These are phyloP conservation scores for Dendrolimus kikuchii DNA, from an alignment of 1,140 invertebrate genomes.

Conservation along the genomic window DNA sequence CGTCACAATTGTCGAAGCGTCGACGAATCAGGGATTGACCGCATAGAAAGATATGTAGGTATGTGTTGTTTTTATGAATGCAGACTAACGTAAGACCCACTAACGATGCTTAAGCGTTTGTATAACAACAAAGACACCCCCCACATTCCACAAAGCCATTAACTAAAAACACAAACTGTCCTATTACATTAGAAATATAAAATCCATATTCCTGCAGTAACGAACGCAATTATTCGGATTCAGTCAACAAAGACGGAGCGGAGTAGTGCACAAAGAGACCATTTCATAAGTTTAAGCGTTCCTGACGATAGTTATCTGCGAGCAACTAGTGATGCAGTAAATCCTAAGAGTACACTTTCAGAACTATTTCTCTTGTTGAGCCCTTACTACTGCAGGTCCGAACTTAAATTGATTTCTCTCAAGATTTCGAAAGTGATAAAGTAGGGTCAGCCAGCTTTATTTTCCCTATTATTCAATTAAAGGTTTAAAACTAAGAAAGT, in stretches of 20 bases:
- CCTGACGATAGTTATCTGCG: slow-evolving; percentile 57
- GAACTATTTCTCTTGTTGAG: slow-evolving; percentile 44
- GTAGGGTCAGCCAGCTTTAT: slow-evolving; percentile 6
- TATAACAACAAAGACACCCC: slow-evolving; percentile 37
- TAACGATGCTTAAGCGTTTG: slow-evolving; percentile 24
- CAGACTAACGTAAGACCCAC: neutral
- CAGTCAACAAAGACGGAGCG: slow-evolving; percentile 53
- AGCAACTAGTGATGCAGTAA: slow-evolving; percentile 63
- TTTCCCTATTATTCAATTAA: too few relatives aligned
- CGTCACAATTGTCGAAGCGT: too few relatives aligned
- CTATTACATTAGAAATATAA: slow-evolving; percentile 55
- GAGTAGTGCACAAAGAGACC: slow-evolving; percentile 49
- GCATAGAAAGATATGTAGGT: too few relatives aligned
- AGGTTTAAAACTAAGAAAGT: too few relatives aligned
- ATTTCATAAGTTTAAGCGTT: slow-evolving; percentile 62
- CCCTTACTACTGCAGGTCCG: slow-evolving; percentile 23
- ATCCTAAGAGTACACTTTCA: slow-evolving; percentile 52
- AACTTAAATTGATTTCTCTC: slow-evolving; percentile 23
- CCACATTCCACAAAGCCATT: slow-evolving; percentile 43
- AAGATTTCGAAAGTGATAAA: slow-evolving; percentile 20
- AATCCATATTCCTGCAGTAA: slow-evolving; percentile 48
- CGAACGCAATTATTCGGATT: slow-evolving; percentile 59
- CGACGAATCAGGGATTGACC: too few relatives aligned
- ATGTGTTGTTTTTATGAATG: too few relatives aligned
- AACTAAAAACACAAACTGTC: slow-evolving; percentile 56